These are phyloP conservation scores for Calameuta filiformis DNA, from an alignment of 2,888 invertebrate genomes.

Conservation along the genomic window DNA sequence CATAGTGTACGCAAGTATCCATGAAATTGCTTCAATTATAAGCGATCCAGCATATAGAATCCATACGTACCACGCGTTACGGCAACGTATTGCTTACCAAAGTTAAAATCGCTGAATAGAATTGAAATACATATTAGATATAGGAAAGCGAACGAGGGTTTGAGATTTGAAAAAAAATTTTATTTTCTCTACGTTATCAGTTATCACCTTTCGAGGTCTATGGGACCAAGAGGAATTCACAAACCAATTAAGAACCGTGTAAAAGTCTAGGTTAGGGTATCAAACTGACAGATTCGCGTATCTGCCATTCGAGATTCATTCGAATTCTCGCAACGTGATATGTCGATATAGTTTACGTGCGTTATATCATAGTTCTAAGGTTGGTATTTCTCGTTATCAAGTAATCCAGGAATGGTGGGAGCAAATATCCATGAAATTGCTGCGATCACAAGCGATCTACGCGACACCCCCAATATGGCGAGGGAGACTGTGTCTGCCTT, in stretches of 20 bases:
- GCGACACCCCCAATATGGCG: not conserved
- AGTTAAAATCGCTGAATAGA: not conserved
- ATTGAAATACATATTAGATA: not conserved
- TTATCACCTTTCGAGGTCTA: not conserved
- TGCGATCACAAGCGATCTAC: conserved; percentile 21
- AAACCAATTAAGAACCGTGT: not conserved
- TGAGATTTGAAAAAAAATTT: not conserved
- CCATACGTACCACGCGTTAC: not conserved
- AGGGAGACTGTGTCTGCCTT: not conserved
- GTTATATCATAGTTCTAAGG: not conserved
- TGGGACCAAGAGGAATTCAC: not conserved
- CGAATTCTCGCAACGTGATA: not conserved
- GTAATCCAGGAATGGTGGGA: not conserved
- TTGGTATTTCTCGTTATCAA: not conserved
- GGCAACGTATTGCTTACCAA: not conserved
- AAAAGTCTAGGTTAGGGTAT: not conserved
- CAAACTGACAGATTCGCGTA: not conserved
- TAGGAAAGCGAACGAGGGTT: too few relatives aligned
- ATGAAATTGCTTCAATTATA: conserved; percentile 39
- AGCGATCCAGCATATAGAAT: conserved; percentile 4
- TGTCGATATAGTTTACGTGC: not conserved
- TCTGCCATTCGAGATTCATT: too few relatives aligned
- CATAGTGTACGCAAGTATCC: conserved; percentile 17
- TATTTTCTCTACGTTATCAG: not conserved
- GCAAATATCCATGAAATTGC: conserved; percentile 37